Percentiles rank a stretch among this genome's conserved stretches.
phyloP scores from a whole-genome alignment of 2,888 invertebrate genomes.

The Drosophila siamana region DNA sequence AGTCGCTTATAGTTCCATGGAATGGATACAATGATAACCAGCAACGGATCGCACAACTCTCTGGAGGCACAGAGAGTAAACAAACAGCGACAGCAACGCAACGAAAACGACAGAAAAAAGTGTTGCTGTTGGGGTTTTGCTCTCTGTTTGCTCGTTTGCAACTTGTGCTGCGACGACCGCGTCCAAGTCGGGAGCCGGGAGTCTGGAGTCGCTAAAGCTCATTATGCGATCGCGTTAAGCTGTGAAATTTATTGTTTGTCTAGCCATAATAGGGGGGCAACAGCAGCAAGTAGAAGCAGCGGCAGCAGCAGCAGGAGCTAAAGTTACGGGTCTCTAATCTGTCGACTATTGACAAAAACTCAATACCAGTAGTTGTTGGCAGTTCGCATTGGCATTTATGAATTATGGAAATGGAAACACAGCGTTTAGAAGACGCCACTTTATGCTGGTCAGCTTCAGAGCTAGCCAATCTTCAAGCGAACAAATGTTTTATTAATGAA shows the following conservation, averaged over 20 bases:
- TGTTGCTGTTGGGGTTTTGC: conserved; percentile 26
- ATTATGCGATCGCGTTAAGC: conserved; percentile 84
- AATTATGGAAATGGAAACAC: conserved; percentile 74
- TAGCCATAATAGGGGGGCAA: conserved; percentile 58
- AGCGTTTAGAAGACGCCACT: conserved; percentile 55
- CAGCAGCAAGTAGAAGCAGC: conserved; percentile 9
- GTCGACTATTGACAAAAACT: conserved; percentile 79
- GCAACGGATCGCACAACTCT: too few relatives aligned
- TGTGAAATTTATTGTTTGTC: conserved; percentile 83
- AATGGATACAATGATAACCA: conserved; percentile 43
- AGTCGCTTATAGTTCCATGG: conserved; percentile 81
- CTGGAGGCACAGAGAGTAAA: conserved; percentile 39
- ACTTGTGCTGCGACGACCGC: conserved; percentile 46
- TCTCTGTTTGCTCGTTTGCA: conserved; percentile 67
- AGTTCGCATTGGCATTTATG: conserved; percentile 78
- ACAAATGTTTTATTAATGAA: conserved; percentile 82
- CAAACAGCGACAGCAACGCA: conserved; percentile 42
- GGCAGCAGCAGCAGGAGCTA: conserved; percentile 20
- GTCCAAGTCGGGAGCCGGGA: not conserved
- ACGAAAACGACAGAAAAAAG: conserved; percentile 40
- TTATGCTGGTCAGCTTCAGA: conserved; percentile 39
- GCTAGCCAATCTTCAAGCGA: conserved; percentile 53
- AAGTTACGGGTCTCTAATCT: conserved; percentile 70
- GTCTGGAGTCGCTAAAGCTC: conserved; percentile 51
- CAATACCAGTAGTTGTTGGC: conserved; percentile 83